Conservation (phyloP, 1,140 invertebrate species). For the Macrotrachela quadricornifera region DNA sequence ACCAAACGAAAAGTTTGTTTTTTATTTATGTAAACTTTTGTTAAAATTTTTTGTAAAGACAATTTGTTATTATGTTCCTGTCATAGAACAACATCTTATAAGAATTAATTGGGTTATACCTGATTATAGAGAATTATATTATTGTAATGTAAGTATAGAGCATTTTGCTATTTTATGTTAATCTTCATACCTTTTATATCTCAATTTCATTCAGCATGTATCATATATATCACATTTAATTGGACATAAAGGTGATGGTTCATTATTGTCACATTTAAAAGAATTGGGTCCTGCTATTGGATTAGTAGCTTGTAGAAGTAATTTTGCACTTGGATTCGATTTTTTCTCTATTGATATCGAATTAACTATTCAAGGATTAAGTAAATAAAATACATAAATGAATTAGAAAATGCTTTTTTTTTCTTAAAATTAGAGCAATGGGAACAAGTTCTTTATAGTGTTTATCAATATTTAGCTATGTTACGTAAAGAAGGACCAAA, state of each 20-base stretch:
- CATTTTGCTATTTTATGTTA: no score
- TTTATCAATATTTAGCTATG: conserved; percentile 74
- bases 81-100: conserved; percentile 71
- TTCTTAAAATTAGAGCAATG: no score
- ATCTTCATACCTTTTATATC: no score
- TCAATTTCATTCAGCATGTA: no score
- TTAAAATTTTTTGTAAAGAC: no score
- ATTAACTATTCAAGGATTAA: conserved; percentile 70
- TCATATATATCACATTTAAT: conserved; percentile 53
- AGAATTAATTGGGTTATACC: conserved; percentile 69
- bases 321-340: conserved; percentile 56
- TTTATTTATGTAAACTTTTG: no score
- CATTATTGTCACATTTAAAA: conserved; percentile 62
- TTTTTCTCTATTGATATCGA: conserved; percentile 72
- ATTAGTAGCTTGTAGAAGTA: conserved; percentile 51
- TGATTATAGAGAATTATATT: conserved; percentile 57
- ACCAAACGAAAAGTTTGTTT: no score
- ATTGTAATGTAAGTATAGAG: no score
- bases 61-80: conserved; percentile 49
- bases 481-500: conserved; percentile 49
- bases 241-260: conserved; percentile 83
- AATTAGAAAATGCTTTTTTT: no score
- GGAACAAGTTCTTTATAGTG: conserved; percentile 58
- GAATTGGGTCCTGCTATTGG: conserved; percentile 68
- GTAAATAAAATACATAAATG: no score